These are phyloP conservation scores for Rhea americana DNA, from an alignment of 2,113 vertebrate species.

Conservation along the genomic window DNA sequence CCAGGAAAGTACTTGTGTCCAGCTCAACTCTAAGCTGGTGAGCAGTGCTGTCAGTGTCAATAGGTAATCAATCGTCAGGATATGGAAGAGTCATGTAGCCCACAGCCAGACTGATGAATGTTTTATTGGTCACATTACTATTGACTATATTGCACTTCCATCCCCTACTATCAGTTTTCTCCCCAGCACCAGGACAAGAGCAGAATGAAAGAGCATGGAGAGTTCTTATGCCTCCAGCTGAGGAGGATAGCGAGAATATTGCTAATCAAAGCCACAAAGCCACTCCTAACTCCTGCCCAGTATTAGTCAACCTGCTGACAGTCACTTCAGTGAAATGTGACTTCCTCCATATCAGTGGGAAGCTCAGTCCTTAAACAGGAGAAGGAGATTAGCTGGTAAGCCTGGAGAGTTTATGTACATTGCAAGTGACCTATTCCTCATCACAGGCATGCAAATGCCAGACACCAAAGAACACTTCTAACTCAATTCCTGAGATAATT, in stretches of 20 bases:
- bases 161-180: neutral
- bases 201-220: neutral
- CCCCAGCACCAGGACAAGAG: neutral
- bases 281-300: neutral
- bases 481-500: constrained; percentile 46
- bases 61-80: neutral
- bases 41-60: neutral
- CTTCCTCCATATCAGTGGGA: neutral
- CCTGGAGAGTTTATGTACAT: constrained; percentile 32
- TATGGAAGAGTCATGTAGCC: neutral
- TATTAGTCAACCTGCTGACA: neutral
- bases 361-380: constrained; percentile 9
- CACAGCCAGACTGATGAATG: neutral
- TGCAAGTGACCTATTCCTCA: constrained; percentile 46
- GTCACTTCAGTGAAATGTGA: neutral
- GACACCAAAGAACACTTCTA: constrained; percentile 42
- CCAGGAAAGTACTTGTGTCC: neutral
- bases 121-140: neutral
- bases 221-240: neutral
- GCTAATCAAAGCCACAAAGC: neutral
- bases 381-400: constrained; percentile 49
- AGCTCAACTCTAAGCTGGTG: neutral
- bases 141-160: neutral
- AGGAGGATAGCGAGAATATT: neutral
- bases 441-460: constrained; percentile 61